Conservation (phyloP, 2,113 vertebrate genomes). For the Chaetura pelagica region DNA sequence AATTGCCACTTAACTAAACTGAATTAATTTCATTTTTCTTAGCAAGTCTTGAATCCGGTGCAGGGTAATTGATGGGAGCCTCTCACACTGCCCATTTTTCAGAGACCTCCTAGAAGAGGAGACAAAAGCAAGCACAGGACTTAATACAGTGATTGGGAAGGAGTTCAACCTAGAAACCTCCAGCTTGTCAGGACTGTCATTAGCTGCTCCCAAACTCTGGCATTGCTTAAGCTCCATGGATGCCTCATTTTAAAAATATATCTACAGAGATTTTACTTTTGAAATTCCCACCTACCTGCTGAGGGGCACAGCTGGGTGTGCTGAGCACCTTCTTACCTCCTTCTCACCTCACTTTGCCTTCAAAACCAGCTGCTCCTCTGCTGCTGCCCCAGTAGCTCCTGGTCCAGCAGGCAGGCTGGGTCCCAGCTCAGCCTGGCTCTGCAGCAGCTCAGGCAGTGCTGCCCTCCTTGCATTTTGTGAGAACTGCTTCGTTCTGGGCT, state of each 20-base stretch:
- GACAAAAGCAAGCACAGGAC: background rate
- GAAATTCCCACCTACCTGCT: background rate
- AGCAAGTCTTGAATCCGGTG: background rate
- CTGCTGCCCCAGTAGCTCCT: background rate
- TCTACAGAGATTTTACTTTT: background rate
- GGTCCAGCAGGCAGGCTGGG: background rate
- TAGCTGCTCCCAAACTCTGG: background rate
- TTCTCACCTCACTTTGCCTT: background rate
- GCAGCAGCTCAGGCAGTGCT: accelerated
- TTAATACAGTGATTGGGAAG: background rate
- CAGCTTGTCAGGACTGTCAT: background rate
- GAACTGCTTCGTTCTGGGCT: background rate
- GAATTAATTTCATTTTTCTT: background rate
- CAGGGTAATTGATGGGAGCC: background rate
- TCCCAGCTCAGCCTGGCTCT: background rate
- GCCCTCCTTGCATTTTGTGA: background rate
- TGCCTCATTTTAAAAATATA: background rate
- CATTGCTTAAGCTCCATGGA: background rate
- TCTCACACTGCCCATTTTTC: background rate
- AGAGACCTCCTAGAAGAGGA: background rate
- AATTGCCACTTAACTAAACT: background rate
- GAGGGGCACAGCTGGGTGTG: background rate
- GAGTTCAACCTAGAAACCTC: background rate
- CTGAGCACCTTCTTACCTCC: background rate
- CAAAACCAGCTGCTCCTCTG: background rate